Evolutionary conservation across 2,888 invertebrate species (phyloP), one percentile per base, ranked within the genome.

Genomic region (Mythimna ferrago): DNA sequence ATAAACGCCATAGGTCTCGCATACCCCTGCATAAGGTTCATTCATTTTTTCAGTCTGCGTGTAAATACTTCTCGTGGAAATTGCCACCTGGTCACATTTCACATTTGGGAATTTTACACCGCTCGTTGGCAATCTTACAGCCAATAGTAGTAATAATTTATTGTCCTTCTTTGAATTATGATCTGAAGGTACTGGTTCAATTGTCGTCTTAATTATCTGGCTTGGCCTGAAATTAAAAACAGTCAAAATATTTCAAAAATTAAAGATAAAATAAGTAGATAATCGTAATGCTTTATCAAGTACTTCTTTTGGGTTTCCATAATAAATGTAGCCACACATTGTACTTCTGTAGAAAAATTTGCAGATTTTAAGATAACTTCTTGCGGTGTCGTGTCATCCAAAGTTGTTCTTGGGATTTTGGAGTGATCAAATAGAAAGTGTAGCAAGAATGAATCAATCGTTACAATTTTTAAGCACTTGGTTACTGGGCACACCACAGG

Each of bases 351-450:
- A 19, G 80, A 73, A 48, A 91, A 66, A 57, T 79, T 80, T 6
- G 80, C 10, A 53, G 66, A 62, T 53, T 81, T 86, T 2, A 86
- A 21, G 2, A 4, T 54, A 41, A 86, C 68, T 63, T 85, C 84
- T 58, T 87, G 79, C 14, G 85, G 73, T 48, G 53, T 68, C n/a
- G n/a, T 71, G 21, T 71, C 62, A 35, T 76, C 71, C 11, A 89
- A 71, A n/a, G 69, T 65, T 26, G 82, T 67, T 74, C 82, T 86
- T 35, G 95, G 94, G 1, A 96, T 90, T 87, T 96, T 96, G 2
- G 96, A 94, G 86, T 97, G 97, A 83, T 97, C 97, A 83, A 97
- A 97, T 73, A 95, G 91, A 78, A 97, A 97, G 87, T 97, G 97
- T 61, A 94, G 92, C 21, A 95, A 92, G 6, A 97, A 87, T 1